Conservation (phyloP, 2,113 vertebrate species). For the Ochotona princeps region DNA sequence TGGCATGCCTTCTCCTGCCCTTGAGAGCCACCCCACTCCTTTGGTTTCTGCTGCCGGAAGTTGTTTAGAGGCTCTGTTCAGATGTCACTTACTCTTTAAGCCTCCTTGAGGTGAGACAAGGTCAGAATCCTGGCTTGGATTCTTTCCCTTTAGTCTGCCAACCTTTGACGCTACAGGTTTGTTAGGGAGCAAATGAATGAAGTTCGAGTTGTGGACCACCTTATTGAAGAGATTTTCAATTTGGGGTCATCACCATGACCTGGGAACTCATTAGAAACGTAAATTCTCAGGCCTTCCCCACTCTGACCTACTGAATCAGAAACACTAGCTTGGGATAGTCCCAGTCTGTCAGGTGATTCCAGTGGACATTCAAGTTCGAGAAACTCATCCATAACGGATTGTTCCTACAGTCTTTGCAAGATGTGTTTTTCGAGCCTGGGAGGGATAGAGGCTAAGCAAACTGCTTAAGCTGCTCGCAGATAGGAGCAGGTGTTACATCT, state of each 20-base stretch:
- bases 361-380: not conserved
- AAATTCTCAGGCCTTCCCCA: not conserved
- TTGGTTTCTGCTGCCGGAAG: not conserved
- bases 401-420: not conserved
- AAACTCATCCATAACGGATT: not conserved
- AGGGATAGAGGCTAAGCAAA: not conserved
- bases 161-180: not conserved
- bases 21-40: not conserved
- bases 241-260: not conserved
- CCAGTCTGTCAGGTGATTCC: not conserved
- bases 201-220: not conserved
- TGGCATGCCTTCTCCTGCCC: not conserved
- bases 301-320: slow-evolving; percentile 16
- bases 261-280: not conserved
- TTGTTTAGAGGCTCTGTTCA: slow-evolving; percentile 12
- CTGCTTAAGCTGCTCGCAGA: not conserved
- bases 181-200: slow-evolving; percentile 9
- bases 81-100: not conserved
- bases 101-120: not conserved
- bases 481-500: not conserved
- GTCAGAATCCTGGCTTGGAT: not conserved
- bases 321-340: not conserved
- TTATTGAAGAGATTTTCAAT: not conserved
- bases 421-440: not conserved
- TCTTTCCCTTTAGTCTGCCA: not conserved